These are phyloP conservation scores for Agrilus cyanescens DNA, from an alignment of 2,888 invertebrate genomes.

Conservation along the genomic window DNA sequence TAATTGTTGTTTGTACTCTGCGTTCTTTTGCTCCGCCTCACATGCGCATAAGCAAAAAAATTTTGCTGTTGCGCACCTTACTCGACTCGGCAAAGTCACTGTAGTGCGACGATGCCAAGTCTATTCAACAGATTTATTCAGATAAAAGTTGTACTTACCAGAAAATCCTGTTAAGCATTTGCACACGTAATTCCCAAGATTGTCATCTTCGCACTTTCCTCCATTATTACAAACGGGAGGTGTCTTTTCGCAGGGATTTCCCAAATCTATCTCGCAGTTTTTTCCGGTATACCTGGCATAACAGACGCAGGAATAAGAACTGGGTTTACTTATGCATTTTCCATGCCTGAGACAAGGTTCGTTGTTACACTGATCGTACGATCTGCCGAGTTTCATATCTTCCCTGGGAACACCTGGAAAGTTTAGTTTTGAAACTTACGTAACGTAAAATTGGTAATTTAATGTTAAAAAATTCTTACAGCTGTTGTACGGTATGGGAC, in stretches of 20 bases:
- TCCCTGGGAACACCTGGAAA: conserved; percentile 42
- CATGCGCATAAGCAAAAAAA: no score
- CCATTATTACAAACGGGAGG: conserved; percentile 61
- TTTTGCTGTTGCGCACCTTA: no score
- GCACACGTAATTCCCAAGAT: conserved; percentile 59
- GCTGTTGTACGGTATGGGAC: conserved; percentile 60
- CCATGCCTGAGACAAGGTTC: conserved; percentile 79
- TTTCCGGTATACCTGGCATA: conserved; percentile 73
- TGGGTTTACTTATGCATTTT: conserved; percentile 61
- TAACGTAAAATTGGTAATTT: not conserved
- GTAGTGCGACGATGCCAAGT: no score
- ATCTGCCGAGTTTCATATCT: conserved; percentile 42
- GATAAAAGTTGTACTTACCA: conserved; percentile 40
- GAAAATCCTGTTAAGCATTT: conserved; percentile 55
- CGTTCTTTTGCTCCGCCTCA: not conserved
- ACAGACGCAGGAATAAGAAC: conserved; percentile 76
- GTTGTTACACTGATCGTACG: conserved; percentile 57
- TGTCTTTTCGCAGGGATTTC: conserved; percentile 51
- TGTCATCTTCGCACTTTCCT: conserved; percentile 59
- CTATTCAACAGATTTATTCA: no score
- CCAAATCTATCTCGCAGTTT: conserved; percentile 75
- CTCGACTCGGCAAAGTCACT: no score
- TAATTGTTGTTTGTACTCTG: not conserved
- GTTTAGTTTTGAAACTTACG: no score
- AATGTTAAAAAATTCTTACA: conserved; percentile 40